Evolutionary conservation across 2,113 vertebrate species (phyloP), one percentile per base, ranked within the genome.

Genomic region (Phoenicopterus ruber): DNA sequence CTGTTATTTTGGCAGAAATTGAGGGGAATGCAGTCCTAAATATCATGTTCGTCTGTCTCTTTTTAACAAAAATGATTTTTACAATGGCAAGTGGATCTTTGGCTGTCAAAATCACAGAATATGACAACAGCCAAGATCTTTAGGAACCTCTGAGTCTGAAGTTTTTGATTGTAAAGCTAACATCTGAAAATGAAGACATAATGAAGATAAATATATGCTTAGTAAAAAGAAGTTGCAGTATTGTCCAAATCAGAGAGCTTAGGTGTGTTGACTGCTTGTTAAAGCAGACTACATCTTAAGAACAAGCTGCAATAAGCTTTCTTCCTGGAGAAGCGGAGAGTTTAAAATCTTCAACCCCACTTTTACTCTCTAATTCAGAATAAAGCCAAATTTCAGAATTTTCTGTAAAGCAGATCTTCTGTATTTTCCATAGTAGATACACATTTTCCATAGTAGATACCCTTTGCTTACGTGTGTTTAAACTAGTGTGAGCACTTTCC

Each of bases 1-100:
- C 86, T 79, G 84, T 89, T 90, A 93, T 94, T 97, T 96, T 94
- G 90, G 93, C 69, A 92, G 89, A 94, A 96, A 91, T 80, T 91
- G 87, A 83, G 57, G 84, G 66, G 52, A 79, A 59, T 76, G 46
- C 47, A 72, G 69, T 67, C 76, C 77, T 92, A 93, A 90, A 91
- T 89, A 93, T 44, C 66, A 17, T 69, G 71, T 93, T 88, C 76
- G 38, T 62, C 87, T 90, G 42, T 81, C 81, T 95, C 69, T 74
- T 93, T 83, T 95, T 65, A 86, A 87, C 81, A 93, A 72, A 90
- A 74, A 44, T 14, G 5, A 71, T 81, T 93, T 86, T 88, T 77
- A 78, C 46, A 83, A 78, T 81, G 77, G 66, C 70, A 96, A 93
- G 65, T 18, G 22, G 59, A 67, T 95, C 74, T 96, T 96, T 72